Base-by-base conservation (phyloP, 2,113 vertebrate species). In the Numenius arquata region DNA sequence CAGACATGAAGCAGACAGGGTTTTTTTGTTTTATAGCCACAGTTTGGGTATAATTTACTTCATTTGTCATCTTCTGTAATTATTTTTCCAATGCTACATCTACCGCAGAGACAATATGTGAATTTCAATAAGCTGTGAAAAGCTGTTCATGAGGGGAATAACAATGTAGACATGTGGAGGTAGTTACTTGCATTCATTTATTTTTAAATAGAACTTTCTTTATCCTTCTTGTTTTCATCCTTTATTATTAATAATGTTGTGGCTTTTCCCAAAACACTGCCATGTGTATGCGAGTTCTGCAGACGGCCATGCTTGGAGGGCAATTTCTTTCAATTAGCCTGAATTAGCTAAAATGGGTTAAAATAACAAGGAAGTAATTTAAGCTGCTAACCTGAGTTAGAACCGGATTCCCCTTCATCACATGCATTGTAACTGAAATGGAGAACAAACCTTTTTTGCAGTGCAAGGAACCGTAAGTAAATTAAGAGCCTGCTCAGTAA, bases 61-160 rank as follows among this genome's bases (percentile, higher is more conserved):
- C 59, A 53, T 96, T 97, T 96, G 92, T 97, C 94, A 96, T 94
- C 90, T 56, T 62, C 93, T 85, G 82, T 90, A 95, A 95, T 97
- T 97, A 94, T 96, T 94, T 94, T 89, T 78, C 86, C 81, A 88
- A 73, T 6, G 34, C 90, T 74, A 16, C 90, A 74, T 91, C 94
- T 78, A 90, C 80, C 36, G 13, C 86, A 72, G 95, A 87, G 92
- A 91, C 86, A 76, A 90, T 56, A 62, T 40, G 26, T 38, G 92
- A 84, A 88, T 94, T 75, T 89, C 62, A 84, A 61, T 77, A 53
- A 94, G 88, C 91, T 59, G 63, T 32, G 95, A 81, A 84, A 93
- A 85, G 71, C 87, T 65, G 62, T 88, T 68, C 58, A 17, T 36
- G 92, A 92, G 55, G 17, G 41, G 76, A 96, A 95, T 86, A 75